A percentile compares a stretch with the other conserved stretches of the same genome.
These are phyloP conservation scores for Trichonephila clavata DNA, from an alignment of 1,140 invertebrate species.

Conservation along the genomic window DNA sequence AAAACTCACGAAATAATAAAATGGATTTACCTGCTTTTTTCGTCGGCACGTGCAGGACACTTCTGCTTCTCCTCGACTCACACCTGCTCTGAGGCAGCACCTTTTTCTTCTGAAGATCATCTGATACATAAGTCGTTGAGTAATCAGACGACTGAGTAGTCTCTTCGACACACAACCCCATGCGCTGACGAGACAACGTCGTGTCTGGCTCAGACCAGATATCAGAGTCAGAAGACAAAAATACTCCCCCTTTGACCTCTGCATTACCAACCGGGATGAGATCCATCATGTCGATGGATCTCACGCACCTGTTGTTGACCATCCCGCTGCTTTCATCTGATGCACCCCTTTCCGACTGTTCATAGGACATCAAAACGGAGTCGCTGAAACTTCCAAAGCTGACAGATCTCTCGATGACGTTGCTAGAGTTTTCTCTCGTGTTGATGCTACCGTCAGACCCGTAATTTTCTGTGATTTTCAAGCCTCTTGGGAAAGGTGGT, in stretches of 20 bases:
- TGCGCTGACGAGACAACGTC: slow-evolving; percentile 53
- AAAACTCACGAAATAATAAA: background rate
- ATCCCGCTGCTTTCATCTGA: slow-evolving; percentile 66
- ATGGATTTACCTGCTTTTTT: slow-evolving; percentile 59
- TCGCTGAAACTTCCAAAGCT: slow-evolving; percentile 74
- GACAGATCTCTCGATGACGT: slow-evolving; percentile 59
- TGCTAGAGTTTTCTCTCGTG: slow-evolving; percentile 64
- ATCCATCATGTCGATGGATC: slow-evolving; percentile 75
- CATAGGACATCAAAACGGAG: slow-evolving; percentile 72
- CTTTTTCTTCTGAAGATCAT: slow-evolving; percentile 16
- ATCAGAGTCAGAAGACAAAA: slow-evolving; percentile 70
- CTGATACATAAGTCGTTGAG: slow-evolving; percentile 64
- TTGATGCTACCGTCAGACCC: slow-evolving; percentile 62
- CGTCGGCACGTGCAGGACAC: slow-evolving; percentile 55
- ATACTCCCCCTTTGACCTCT: background rate
- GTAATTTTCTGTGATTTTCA: slow-evolving; percentile 72
- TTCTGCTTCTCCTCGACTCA: slow-evolving; percentile 57
- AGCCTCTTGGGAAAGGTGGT: slow-evolving; percentile 40
- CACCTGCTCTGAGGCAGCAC: slow-evolving; percentile 50
- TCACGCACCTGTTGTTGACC: slow-evolving; percentile 61
- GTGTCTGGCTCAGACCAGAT: slow-evolving; percentile 75
- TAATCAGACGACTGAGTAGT: slow-evolving; percentile 53
- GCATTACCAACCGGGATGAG: slow-evolving; percentile 52
- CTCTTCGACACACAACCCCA: slow-evolving; percentile 63
- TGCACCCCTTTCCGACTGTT: slow-evolving; percentile 61